phyloP scores from a whole-genome alignment of 2,797 vertebrate species.

The Amniataba percoides region DNA sequence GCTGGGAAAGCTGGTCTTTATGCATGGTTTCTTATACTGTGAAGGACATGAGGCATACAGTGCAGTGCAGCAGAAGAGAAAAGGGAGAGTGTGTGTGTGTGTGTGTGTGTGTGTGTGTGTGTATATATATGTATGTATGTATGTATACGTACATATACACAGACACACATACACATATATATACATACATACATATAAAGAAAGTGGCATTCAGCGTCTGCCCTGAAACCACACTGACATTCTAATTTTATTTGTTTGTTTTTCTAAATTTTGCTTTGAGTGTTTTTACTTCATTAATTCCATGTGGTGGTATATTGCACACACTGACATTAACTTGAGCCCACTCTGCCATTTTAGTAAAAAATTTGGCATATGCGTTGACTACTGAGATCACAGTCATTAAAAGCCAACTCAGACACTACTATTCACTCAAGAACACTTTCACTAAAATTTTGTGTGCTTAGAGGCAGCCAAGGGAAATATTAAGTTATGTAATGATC shows the following conservation, averaged over 20 bases:
- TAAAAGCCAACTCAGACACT: conserved; percentile 33
- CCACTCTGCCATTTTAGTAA: conserved; percentile 13
- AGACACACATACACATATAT: no score
- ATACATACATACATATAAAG: conserved; percentile 24
- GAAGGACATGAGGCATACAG: conserved; percentile 59
- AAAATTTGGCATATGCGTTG: conserved; percentile 1
- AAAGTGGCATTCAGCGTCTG: conserved; percentile 1
- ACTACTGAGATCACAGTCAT: conserved; percentile 16
- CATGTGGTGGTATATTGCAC: neutral
- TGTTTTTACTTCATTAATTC: neutral
- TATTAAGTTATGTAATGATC: conserved; percentile 52
- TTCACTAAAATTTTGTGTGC: conserved; percentile 42
- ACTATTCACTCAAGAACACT: neutral
- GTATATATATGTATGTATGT: no score
- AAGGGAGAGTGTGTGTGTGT: conserved; percentile 1
- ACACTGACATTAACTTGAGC: neutral
- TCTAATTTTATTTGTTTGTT: neutral
- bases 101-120: no score
- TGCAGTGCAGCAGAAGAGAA: conserved; percentile 41
- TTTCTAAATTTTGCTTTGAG: neutral
- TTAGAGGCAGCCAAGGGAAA: conserved; percentile 38
- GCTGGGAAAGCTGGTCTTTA: conserved; percentile 69
- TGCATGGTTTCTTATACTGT: conserved; percentile 63
- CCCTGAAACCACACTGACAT: neutral
- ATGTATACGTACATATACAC: no score